Evolutionary conservation across 1,140 invertebrate genomes (phyloP).

Genomic region (Drosophila biarmipes): DNA sequence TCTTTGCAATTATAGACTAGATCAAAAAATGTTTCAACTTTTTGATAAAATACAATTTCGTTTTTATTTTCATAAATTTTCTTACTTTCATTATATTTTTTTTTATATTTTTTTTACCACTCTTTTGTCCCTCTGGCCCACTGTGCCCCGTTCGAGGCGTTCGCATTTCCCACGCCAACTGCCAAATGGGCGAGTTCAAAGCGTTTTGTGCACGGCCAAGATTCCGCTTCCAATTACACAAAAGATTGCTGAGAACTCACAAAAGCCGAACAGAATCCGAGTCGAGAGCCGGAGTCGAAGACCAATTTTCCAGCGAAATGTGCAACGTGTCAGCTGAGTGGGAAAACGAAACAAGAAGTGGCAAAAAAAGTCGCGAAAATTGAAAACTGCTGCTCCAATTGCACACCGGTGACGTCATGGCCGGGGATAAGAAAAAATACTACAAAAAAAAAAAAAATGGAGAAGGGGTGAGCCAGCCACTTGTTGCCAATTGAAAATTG

Average conservation of each 20-base stretch:
- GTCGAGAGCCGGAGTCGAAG: constrained; percentile 10
- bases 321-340: constrained; percentile 67
- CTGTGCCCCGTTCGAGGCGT: constrained; percentile 28
- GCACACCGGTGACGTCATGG: constrained; percentile 58
- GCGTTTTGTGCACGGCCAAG: constrained; percentile 70
- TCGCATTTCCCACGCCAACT: constrained; percentile 72
- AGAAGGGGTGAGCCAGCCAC: constrained; percentile 33
- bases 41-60: too few relatives aligned
- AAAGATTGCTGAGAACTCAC: constrained; percentile 75
- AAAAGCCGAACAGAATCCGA: constrained; percentile 39
- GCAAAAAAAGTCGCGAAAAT: constrained; percentile 6
- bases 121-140: background rate
- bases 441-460: background rate
- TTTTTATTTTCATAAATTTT: background rate
- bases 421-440: background rate
- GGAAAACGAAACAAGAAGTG: constrained; percentile 20
- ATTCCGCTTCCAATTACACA: constrained; percentile 75
- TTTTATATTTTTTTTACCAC: background rate
- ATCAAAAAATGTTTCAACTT: too few relatives aligned
- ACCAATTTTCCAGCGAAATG: constrained; percentile 55
- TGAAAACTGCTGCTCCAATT: constrained; percentile 33
- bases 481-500: constrained; percentile 51
- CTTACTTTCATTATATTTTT: background rate
- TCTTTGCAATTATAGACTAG: too few relatives aligned
- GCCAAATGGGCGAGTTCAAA: constrained; percentile 71